Evolutionary conservation across 2,888 invertebrate species (phyloP).

Genomic region (Drosophila rellima): DNA sequence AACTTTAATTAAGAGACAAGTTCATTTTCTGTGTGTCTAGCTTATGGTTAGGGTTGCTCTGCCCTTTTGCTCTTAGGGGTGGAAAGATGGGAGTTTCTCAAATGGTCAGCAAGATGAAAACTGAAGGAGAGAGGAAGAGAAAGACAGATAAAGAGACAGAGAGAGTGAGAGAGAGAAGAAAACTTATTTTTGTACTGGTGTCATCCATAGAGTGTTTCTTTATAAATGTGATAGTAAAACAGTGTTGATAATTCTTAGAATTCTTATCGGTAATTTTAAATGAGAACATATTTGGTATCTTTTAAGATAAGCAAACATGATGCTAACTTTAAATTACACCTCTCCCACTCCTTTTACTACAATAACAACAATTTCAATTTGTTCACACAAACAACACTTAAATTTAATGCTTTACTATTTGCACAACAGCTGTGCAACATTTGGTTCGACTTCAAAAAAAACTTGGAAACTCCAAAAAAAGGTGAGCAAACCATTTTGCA

Average conservation of each 20-base stretch:
- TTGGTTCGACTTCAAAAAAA: constrained; percentile 46
- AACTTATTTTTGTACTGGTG: no score
- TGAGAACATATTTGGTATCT: background rate
- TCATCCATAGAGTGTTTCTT: no score
- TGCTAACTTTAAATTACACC: background rate
- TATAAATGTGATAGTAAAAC: background rate
- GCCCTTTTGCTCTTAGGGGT: constrained; percentile 1
- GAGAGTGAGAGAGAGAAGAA: no score
- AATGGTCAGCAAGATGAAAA: constrained; percentile 20
- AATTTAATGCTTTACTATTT: constrained; percentile 76
- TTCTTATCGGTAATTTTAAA: background rate
- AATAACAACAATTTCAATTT: background rate
- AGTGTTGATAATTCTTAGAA: background rate
- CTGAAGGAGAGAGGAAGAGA: background rate
- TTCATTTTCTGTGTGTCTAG: constrained; percentile 33
- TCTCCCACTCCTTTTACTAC: background rate
- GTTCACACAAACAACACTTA: constrained; percentile 57
- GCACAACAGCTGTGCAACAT: constrained; percentile 74
- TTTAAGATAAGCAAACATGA: background rate
- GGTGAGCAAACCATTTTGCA: constrained; percentile 41
- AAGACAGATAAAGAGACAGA: background rate
- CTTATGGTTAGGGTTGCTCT: constrained; percentile 28
- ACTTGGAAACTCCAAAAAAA: constrained; percentile 44
- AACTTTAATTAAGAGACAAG: constrained; percentile 85
- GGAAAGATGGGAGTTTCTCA: constrained; percentile 2